phyloP scores from a whole-genome alignment of 2,113 vertebrate species.

The Nipponia nippon region DNA sequence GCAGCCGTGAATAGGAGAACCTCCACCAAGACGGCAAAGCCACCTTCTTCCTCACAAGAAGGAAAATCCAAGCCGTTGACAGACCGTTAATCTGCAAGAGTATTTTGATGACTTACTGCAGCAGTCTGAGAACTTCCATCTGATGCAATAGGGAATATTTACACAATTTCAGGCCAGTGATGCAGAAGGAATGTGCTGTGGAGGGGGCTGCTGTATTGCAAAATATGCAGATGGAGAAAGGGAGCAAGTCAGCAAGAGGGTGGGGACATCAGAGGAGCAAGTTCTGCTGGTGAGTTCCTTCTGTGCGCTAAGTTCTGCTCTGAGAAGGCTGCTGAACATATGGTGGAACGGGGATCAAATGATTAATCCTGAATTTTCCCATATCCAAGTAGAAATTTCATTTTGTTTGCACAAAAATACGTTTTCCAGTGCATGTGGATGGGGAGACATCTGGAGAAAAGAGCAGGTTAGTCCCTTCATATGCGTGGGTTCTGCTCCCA shows the following conservation, averaged over 20 bases:
- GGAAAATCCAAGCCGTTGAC: neutral
- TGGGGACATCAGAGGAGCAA: neutral
- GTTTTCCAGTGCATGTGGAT: neutral
- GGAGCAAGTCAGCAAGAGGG: neutral
- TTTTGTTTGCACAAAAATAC: neutral
- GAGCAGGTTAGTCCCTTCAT: neutral
- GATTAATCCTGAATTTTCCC: neutral
- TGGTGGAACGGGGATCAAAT: neutral
- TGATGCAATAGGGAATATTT: neutral
- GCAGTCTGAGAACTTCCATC: neutral
- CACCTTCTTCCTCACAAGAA: neutral
- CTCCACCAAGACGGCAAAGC: neutral
- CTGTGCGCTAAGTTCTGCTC: neutral
- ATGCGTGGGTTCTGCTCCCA: neutral
- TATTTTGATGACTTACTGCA: neutral
- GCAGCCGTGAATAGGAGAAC: neutral
- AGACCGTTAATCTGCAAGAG: neutral
- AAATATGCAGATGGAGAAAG: constrained; percentile 29
- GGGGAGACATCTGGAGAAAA: neutral
- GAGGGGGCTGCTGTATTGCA: neutral
- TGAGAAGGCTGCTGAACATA: neutral
- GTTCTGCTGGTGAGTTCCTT: neutral
- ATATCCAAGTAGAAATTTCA: neutral
- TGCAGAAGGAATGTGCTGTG: neutral
- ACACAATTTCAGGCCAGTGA: neutral